phyloP scores from a whole-genome alignment of 2,888 invertebrate genomes.

The Anarsia innoxiella region DNA sequence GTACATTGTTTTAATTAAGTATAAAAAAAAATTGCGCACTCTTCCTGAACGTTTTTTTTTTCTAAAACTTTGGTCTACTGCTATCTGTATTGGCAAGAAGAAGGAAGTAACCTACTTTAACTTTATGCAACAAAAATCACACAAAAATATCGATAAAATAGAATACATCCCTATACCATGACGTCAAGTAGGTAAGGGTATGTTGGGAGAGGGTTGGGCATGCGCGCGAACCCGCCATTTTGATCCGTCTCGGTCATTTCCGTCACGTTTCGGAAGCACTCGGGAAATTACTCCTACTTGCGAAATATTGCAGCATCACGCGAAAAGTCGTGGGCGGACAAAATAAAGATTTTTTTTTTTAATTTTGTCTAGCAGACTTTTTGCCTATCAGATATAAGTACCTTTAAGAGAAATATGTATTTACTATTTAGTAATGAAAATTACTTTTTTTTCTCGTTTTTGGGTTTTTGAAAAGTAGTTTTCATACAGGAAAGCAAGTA shows the following conservation, averaged over 20 bases:
- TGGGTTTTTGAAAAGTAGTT: too few species aligned
- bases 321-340: too few species aligned
- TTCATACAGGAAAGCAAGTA: too few species aligned
- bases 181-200: conserved; percentile 45
- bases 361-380: too few species aligned
- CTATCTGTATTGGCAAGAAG: not conserved
- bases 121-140: not conserved
- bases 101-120: not conserved
- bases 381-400: too few species aligned
- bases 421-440: too few species aligned
- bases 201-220: conserved; percentile 34
- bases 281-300: too few species aligned
- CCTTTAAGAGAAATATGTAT: too few species aligned
- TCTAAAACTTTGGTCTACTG: too few species aligned
- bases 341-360: too few species aligned
- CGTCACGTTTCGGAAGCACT: conserved; percentile 33
- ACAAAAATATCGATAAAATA: not conserved
- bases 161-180: conserved; percentile 19
- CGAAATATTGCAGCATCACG: too few species aligned
- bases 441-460: too few species aligned
- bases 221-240: conserved; percentile 59
- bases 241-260: conserved; percentile 32
- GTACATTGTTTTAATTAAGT: not conserved
- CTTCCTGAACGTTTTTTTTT: not conserved
- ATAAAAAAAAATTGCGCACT: not conserved